Evolutionary conservation across 2,113 vertebrate species (phyloP).

Genomic region (Furnarius figulus): DNA sequence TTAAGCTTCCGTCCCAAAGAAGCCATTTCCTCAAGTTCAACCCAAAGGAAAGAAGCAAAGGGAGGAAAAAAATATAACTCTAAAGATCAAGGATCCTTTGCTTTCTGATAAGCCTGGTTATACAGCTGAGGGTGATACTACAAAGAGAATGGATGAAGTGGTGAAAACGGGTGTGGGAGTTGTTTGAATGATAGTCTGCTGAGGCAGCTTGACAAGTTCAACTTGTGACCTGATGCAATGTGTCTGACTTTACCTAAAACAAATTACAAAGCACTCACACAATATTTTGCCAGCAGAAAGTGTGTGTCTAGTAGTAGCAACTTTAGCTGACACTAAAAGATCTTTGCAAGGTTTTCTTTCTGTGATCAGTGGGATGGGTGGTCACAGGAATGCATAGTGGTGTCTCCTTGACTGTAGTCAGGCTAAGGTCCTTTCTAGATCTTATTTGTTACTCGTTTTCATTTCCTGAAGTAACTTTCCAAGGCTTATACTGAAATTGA

Average conservation of each 20-base stretch:
- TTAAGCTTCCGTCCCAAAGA: not conserved
- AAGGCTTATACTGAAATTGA: not conserved
- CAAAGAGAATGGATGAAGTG: not conserved
- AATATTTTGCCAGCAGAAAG: not conserved
- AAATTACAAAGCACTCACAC: not conserved
- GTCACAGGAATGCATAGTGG: not conserved
- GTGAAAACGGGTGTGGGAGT: not conserved
- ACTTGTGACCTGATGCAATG: not conserved
- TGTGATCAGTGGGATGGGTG: not conserved
- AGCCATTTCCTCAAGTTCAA: not conserved
- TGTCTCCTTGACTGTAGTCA: not conserved
- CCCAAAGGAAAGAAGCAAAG: not conserved
- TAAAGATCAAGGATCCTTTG: not conserved
- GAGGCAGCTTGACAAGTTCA: not conserved
- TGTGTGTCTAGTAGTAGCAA: not conserved
- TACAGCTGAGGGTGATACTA: not conserved
- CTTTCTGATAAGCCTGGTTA: not conserved
- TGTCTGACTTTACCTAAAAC: not conserved
- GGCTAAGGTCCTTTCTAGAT: not conserved
- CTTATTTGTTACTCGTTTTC: not conserved
- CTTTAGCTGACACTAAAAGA: not conserved
- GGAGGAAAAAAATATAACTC: not conserved
- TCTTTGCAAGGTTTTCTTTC: not conserved
- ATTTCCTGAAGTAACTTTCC: not conserved
- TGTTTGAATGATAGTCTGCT: not conserved